A percentile compares a stretch with the other conserved stretches of the same genome.
Evolutionary conservation across 2,113 vertebrate species (phyloP).

Genomic region (Clarias gariepinus): DNA sequence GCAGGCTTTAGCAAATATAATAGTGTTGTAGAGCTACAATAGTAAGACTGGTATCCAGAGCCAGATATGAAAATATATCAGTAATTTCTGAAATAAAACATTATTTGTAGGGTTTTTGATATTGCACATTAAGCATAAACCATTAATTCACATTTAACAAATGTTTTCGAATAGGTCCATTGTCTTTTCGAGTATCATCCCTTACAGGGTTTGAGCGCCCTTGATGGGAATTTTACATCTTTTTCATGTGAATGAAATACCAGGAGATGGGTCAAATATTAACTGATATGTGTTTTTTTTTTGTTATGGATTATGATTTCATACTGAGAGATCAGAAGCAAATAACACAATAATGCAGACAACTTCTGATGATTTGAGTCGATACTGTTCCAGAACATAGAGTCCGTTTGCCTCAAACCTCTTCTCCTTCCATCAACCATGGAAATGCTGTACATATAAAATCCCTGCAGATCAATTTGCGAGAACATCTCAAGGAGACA

Average conservation of each 20-base stretch:
- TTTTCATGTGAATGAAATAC: constrained; percentile 45
- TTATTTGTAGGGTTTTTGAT: background rate
- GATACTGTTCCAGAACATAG: constrained; percentile 20
- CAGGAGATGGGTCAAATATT: constrained; percentile 42
- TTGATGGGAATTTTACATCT: constrained; percentile 40
- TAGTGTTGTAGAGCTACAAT: background rate
- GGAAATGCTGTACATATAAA: constrained; percentile 29
- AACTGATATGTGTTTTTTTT: constrained; percentile 30
- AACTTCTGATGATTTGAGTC: constrained; percentile 25
- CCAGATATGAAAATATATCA: background rate
- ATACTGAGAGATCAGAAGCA: constrained; percentile 56
- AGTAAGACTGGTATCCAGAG: background rate
- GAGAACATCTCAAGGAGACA: constrained; percentile 18
- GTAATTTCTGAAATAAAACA: background rate
- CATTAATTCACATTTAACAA: background rate
- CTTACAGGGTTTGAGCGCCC: background rate
- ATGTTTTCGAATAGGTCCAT: background rate
- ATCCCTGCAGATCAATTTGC: constrained; percentile 35
- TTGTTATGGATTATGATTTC: constrained; percentile 59
- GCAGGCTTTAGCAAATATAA: background rate
- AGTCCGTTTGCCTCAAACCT: constrained; percentile 33
- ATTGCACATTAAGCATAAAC: background rate
- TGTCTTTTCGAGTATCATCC: background rate
- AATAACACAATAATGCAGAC: constrained; percentile 20
- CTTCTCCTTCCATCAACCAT: constrained; percentile 35